Percentiles rank a stretch among this genome's conserved stretches.
phyloP scores from a whole-genome alignment of 2,797 vertebrate species.

The Sebastes minor region DNA sequence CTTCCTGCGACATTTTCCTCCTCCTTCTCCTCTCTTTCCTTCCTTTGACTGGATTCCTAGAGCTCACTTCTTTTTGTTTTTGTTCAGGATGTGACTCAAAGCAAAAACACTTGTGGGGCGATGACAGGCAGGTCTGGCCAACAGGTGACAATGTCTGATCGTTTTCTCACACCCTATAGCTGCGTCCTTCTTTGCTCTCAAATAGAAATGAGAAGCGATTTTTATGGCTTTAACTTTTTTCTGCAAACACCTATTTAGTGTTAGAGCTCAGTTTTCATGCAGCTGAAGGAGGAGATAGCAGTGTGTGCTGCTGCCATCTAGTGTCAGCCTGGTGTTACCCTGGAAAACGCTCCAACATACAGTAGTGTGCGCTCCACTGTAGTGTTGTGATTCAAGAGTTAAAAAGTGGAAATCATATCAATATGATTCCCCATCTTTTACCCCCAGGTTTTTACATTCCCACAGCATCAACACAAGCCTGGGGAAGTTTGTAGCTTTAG shows the following conservation, averaged over 20 bases:
- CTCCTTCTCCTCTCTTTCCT: slow-evolving; percentile 49
- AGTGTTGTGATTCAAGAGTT: neutral
- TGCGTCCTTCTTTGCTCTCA: slow-evolving; percentile 10
- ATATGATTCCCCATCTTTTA: neutral
- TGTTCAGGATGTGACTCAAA: slow-evolving; percentile 70
- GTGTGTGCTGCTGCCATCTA: slow-evolving; percentile 82
- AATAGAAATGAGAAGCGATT: slow-evolving; percentile 42
- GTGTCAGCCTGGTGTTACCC: slow-evolving; percentile 49
- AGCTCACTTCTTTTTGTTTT: slow-evolving; percentile 64
- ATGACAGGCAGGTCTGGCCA: slow-evolving; percentile 29
- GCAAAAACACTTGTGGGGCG: neutral
- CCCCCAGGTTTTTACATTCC: neutral
- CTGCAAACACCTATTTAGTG: slow-evolving; percentile 29
- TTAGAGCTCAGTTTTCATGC: slow-evolving; percentile 40
- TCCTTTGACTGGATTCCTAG: slow-evolving; percentile 64
- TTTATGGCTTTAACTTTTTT: slow-evolving; percentile 54
- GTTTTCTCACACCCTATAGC: neutral
- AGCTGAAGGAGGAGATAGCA: neutral
- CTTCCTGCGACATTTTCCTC: slow-evolving; percentile 37
- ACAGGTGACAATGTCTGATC: slow-evolving; percentile 42
- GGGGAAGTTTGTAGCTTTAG: slow-evolving; percentile 8
- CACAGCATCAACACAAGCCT: neutral
- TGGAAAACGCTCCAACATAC: slow-evolving; percentile 16
- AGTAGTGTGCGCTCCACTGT: neutral
- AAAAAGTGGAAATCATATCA: slow-evolving; percentile 10